Evolutionary conservation across 2,888 invertebrate genomes (phyloP).

Genomic region (Torymus tubicola): DNA sequence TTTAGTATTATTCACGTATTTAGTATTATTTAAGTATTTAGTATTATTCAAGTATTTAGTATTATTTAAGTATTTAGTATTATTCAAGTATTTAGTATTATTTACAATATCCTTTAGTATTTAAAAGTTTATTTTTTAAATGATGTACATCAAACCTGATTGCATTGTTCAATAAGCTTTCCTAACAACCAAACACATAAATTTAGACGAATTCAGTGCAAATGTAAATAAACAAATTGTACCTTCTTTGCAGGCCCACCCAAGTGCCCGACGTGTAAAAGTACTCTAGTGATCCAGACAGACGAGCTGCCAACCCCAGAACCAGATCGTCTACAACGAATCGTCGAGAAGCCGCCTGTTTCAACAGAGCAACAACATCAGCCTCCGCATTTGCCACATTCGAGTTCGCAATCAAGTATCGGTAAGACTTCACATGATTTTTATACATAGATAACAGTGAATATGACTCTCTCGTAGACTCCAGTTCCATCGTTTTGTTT

Average conservation of each 20-base stretch:
- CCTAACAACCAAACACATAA: too few species aligned
- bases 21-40: too few species aligned
- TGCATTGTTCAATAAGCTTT: too few species aligned
- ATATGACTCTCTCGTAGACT: neutral
- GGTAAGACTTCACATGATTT: constrained; percentile 65
- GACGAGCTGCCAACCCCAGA: constrained; percentile 73
- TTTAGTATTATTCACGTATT: too few species aligned
- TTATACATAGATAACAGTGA: neutral
- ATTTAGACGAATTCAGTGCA: too few species aligned
- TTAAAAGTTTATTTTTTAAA: too few species aligned
- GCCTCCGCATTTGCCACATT: constrained; percentile 68
- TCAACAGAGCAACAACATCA: too few species aligned
- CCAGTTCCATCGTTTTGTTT: neutral
- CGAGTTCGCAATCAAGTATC: constrained; percentile 76
- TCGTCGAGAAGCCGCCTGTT: constrained; percentile 36
- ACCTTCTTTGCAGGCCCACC: constrained; percentile 58
- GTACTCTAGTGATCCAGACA: constrained; percentile 79
- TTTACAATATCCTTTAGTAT: too few species aligned
- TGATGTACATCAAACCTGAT: too few species aligned
- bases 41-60: too few species aligned
- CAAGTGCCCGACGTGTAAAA: constrained; percentile 80
- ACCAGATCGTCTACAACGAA: constrained; percentile 57
- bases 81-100: too few species aligned
- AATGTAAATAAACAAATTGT: neutral
- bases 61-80: too few species aligned